Evolutionary conservation across 2,113 vertebrate genomes (phyloP).

Genomic region (Alouatta palliata): DNA sequence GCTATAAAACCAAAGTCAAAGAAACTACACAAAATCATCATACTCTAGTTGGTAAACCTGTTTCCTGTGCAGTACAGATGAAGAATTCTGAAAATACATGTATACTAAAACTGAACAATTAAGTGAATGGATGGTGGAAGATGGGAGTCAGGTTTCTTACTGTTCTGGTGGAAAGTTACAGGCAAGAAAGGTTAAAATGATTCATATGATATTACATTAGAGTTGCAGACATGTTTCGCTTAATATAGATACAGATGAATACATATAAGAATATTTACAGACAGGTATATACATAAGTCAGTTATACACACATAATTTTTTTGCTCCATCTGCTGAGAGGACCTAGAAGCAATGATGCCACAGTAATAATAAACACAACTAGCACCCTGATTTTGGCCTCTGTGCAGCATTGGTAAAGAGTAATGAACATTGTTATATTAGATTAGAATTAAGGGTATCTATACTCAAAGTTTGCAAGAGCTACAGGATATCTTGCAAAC

Average conservation of each 20-base stretch:
- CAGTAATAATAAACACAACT: neutral
- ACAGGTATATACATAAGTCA: neutral
- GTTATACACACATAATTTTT: neutral
- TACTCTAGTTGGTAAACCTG: neutral
- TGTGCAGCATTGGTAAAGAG: neutral
- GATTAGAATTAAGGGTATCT: neutral
- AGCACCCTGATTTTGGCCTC: neutral
- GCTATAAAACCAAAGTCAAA: slow-evolving; percentile 5
- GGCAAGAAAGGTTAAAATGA: neutral
- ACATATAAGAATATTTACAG: neutral
- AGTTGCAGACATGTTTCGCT: neutral
- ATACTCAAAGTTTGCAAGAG: neutral
- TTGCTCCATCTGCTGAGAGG: neutral
- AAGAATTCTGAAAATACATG: neutral
- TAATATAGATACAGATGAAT: neutral
- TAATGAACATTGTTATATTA: neutral
- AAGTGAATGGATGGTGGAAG: neutral
- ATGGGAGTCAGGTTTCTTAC: neutral
- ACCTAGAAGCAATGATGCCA: neutral
- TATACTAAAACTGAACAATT: neutral
- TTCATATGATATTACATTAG: neutral
- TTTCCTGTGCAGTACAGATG: neutral
- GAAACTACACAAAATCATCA: neutral
- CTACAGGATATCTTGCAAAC: neutral
- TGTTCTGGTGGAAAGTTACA: neutral